Percentiles rank a stretch among this genome's conserved stretches.
Evolutionary conservation across 1,140 invertebrate genomes (phyloP).

Genomic region (Himalopsyche phryganea): DNA sequence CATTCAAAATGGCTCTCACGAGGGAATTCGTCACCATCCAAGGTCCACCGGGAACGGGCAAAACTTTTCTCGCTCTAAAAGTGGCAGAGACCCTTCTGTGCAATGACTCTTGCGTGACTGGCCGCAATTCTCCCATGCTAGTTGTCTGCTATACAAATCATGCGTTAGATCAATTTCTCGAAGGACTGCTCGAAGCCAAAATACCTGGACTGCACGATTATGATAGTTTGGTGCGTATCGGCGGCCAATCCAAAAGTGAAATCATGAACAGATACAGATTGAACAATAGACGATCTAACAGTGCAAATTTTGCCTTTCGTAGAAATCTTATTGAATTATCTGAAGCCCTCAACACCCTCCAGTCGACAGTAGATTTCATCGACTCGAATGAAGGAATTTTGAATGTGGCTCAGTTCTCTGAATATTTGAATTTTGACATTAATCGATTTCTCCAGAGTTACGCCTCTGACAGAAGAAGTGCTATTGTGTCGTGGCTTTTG

Average conservation of each 20-base stretch:
- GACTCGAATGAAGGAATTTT: no score
- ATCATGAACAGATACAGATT: slow-evolving; percentile 51
- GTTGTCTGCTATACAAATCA: slow-evolving; percentile 85
- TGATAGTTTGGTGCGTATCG: slow-evolving; percentile 64
- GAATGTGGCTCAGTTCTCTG: no score
- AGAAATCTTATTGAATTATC: no score
- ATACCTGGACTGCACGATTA: slow-evolving; percentile 39
- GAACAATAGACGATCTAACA: slow-evolving; percentile 25
- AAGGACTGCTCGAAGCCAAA: slow-evolving; percentile 54
- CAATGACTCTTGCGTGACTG: slow-evolving; percentile 39
- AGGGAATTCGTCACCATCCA: slow-evolving; percentile 73
- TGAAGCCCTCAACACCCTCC: no score
- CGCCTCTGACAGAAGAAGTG: no score
- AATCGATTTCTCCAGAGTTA: no score
- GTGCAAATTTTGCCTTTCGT: no score
- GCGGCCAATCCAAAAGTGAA: slow-evolving; percentile 64
- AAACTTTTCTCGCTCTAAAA: slow-evolving; percentile 73
- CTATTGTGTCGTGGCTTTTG: no score
- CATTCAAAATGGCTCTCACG: slow-evolving; percentile 58
- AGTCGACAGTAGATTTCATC: no score
- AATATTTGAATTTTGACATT: no score
- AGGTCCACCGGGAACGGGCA: slow-evolving; percentile 77
- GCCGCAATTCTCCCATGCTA: slow-evolving; percentile 57
- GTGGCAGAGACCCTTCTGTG: slow-evolving; percentile 58
- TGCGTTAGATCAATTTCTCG: slow-evolving; percentile 85